These are phyloP conservation scores for Teleiodes luculella DNA, from an alignment of 2,888 invertebrate species.

Conservation along the genomic window DNA sequence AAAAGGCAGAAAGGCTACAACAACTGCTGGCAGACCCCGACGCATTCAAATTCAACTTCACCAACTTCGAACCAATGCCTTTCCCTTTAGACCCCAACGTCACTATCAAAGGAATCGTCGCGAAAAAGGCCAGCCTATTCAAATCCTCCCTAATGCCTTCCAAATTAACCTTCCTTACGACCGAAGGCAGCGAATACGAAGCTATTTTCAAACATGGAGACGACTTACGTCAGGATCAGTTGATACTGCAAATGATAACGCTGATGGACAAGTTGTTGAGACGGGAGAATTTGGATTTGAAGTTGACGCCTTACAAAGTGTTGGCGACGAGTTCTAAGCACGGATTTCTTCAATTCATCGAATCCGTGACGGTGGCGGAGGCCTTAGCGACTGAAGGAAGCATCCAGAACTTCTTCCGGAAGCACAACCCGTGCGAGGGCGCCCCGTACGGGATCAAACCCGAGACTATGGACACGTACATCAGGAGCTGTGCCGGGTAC, in stretches of 20 bases:
- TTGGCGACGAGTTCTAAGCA: constrained; percentile 97
- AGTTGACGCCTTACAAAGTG: constrained; percentile 91
- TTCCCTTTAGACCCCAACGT: constrained; percentile 96
- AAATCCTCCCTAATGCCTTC: constrained; percentile 98
- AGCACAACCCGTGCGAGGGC: constrained; percentile 91
- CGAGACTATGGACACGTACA: constrained; percentile 98
- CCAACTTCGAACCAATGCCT: constrained; percentile 93
- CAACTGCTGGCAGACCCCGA: constrained; percentile 89
- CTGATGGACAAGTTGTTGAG: constrained; percentile 97
- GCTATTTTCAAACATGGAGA: constrained; percentile 99
- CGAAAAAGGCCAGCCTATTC: constrained; percentile 94
- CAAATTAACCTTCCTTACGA: constrained; percentile 90
- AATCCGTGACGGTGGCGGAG: constrained; percentile 95
- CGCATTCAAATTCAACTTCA: constrained; percentile 90
- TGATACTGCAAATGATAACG: constrained; percentile 98
- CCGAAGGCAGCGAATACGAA: constrained; percentile 90
- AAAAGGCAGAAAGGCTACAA: constrained; percentile 94
- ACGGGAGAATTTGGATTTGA: constrained; percentile 96
- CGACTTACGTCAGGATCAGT: constrained; percentile 97
- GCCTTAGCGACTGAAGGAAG: constrained; percentile 91
- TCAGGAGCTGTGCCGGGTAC: constrained; percentile 97
- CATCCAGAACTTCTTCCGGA: constrained; percentile 95
- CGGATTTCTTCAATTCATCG: constrained; percentile 97
- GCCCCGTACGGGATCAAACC: constrained; percentile 94
- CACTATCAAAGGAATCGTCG: constrained; percentile 90